These are phyloP conservation scores for Drosophila paranaensis DNA, from an alignment of 2,888 invertebrate species.

Conservation along the genomic window DNA sequence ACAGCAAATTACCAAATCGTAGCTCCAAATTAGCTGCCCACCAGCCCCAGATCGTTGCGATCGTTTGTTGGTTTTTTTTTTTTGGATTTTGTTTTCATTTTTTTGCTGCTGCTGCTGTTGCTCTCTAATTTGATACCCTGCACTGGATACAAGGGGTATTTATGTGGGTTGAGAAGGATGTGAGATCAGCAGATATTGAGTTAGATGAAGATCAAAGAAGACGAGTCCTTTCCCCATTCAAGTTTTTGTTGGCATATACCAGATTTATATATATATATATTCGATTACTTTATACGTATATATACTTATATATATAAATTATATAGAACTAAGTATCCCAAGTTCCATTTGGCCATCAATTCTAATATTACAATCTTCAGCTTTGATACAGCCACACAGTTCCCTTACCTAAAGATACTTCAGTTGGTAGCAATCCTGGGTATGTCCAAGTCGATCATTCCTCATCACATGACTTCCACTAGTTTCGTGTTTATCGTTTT, in stretches of 20 bases:
- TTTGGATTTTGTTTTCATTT: conserved; percentile 2
- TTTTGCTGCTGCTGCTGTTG: neutral
- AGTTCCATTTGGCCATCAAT: no score
- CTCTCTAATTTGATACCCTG: conserved; percentile 10
- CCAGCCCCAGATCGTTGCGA: conserved; percentile 41
- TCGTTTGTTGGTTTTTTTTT: conserved; percentile 15
- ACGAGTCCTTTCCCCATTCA: no score
- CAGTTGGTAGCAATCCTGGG: neutral
- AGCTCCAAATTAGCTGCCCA: conserved; percentile 74
- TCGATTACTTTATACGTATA: no score
- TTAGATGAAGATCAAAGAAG: no score
- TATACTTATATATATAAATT: no score
- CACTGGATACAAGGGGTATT: neutral
- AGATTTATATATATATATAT: no score
- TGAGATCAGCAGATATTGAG: no score
- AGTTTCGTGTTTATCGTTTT: conserved; percentile 17
- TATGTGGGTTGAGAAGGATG: neutral
- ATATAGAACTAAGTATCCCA: no score
- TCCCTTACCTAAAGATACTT: no score
- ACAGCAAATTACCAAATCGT: conserved; percentile 70
- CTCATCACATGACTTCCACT: neutral
- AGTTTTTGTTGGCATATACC: no score
- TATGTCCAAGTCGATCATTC: neutral
- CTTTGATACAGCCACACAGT: no score
- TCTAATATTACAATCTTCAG: no score